Percentiles rank a stretch among this genome's conserved stretches.
Conservation (phyloP, 2,888 invertebrate genomes). For the Himalopsyche kuldschensis region DNA sequence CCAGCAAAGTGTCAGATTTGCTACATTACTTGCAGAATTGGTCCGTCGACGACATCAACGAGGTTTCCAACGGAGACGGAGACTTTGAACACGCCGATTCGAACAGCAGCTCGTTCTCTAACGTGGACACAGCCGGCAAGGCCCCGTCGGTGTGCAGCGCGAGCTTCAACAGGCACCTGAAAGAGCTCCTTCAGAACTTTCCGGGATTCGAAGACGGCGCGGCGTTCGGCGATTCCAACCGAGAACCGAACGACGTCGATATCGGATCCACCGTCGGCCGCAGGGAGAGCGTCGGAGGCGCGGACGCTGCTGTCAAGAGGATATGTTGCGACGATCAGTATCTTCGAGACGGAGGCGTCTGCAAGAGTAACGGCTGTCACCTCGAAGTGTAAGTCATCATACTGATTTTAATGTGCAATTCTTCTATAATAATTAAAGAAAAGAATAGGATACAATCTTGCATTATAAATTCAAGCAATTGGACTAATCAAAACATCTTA, state of each 20-base stretch:
- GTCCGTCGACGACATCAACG: background rate
- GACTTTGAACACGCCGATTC: background rate
- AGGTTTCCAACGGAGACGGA: background rate
- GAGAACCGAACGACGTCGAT: too few relatives aligned
- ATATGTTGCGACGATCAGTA: background rate
- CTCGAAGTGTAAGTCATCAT: background rate
- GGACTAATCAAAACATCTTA: too few relatives aligned
- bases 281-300: background rate
- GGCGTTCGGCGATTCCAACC: background rate
- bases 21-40: background rate
- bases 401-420: too few relatives aligned
- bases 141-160: background rate
- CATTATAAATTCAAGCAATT: too few relatives aligned
- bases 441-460: too few relatives aligned
- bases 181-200: background rate
- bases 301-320: background rate
- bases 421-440: too few relatives aligned
- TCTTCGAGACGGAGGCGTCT: background rate
- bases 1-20: background rate
- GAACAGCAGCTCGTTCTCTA: background rate
- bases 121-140: background rate
- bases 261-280: background rate
- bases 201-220: background rate
- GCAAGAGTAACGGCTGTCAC: background rate
- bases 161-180: background rate